Conservation (phyloP, 2,113 vertebrate species). For the Girardinichthys multiradiatus region DNA sequence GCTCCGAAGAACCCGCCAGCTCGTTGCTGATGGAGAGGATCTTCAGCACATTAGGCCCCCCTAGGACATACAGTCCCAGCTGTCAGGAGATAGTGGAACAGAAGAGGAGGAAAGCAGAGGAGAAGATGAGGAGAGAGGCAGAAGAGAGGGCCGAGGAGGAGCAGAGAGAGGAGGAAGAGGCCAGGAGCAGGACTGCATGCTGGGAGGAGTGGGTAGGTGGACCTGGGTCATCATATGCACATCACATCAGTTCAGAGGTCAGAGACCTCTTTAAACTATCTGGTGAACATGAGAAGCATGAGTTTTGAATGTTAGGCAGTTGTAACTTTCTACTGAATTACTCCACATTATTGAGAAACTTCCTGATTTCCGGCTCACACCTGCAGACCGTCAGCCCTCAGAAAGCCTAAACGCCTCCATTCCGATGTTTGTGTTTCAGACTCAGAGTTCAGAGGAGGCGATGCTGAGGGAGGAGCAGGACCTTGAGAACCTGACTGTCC, state of each 20-base stretch:
- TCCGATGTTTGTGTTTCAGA: slow-evolving; percentile 70
- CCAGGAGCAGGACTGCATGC: slow-evolving; percentile 71
- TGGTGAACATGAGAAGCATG: no score
- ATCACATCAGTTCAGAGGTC: no score
- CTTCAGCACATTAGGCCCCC: slow-evolving; percentile 80
- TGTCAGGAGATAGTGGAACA: slow-evolving; percentile 80
- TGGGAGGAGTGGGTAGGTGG: slow-evolving; percentile 90
- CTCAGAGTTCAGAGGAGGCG: slow-evolving; percentile 75
- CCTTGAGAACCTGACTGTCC: slow-evolving; percentile 81
- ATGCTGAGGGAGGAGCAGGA: slow-evolving; percentile 83
- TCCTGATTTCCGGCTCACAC: neutral
- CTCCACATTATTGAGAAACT: no score
- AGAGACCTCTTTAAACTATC: neutral
- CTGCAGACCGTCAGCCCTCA: neutral
- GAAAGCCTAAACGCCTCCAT: neutral
- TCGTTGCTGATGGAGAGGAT: slow-evolving; percentile 81
- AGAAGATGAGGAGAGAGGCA: slow-evolving; percentile 73
- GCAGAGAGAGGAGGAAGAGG: slow-evolving; percentile 79
- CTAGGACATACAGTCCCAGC: slow-evolving; percentile 85
- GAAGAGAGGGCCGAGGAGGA: slow-evolving; percentile 70
- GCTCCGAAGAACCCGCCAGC: slow-evolving; percentile 78
- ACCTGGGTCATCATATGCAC: neutral
- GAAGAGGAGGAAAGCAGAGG: slow-evolving; percentile 76
- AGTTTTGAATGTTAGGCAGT: no score
- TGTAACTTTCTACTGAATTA: no score